These are phyloP conservation scores for Zhuqinia jingwanae DNA, from an alignment of 2,888 invertebrate genomes.

Conservation along the genomic window DNA sequence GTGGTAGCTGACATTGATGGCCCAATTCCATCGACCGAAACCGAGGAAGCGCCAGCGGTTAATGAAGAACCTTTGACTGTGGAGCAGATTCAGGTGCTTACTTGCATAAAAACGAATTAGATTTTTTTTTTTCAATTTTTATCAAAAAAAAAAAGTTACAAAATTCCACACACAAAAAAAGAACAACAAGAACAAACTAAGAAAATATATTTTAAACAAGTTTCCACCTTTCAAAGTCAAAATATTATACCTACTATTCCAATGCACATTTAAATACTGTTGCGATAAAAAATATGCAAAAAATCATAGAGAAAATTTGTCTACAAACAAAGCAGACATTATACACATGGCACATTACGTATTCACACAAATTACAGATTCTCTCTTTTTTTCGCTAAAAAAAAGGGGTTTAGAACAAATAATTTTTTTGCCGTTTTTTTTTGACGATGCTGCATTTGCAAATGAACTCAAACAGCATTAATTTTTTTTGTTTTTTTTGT, in stretches of 20 bases:
- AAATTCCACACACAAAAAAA: neutral
- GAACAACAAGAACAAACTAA: neutral
- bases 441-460: constrained; percentile 25
- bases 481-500: neutral
- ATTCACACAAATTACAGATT: neutral
- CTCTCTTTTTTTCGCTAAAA: neutral
- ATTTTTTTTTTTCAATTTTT: constrained; percentile 52
- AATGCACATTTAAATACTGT: neutral
- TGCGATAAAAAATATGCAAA: too few species aligned
- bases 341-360: neutral
- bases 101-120: constrained; percentile 47
- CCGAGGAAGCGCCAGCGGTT: constrained; percentile 56
- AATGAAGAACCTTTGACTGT: constrained; percentile 66
- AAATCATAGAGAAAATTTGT: neutral
- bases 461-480: neutral
- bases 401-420: too few species aligned
- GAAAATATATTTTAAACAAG: neutral
- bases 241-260: too few species aligned
- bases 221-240: too few species aligned
- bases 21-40: constrained; percentile 54
- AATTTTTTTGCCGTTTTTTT: constrained; percentile 6
- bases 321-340: constrained; percentile 24
- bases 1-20: constrained; percentile 74
- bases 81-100: constrained; percentile 75
- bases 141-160: constrained; percentile 23